A percentile compares a stretch with the other conserved stretches of the same genome.
These are phyloP conservation scores for Sebastes umbrosus DNA, from an alignment of 2,797 vertebrate genomes.

Conservation along the genomic window DNA sequence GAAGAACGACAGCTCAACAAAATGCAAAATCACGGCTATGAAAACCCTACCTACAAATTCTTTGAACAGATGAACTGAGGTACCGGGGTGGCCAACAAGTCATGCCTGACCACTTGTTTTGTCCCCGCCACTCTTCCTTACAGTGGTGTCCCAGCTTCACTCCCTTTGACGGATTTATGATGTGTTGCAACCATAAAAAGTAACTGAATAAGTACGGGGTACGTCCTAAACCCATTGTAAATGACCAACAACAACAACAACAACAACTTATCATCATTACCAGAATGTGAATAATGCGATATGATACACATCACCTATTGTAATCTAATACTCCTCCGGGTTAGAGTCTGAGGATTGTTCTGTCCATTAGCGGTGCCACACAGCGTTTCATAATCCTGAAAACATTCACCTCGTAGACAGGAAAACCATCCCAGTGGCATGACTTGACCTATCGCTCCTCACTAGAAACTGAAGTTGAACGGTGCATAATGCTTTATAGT, in stretches of 20 bases:
- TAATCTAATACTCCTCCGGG: conserved; percentile 46
- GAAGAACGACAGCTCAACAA: conserved; percentile 95
- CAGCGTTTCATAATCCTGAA: conserved; percentile 53
- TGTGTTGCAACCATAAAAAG: conserved; percentile 61
- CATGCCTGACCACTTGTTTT: conserved; percentile 69
- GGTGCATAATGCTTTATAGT: conserved; percentile 74
- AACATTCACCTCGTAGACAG: conserved; percentile 45
- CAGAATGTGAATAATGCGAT: conserved; percentile 68
- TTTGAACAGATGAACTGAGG: conserved; percentile 97
- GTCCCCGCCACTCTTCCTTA: conserved; percentile 23
- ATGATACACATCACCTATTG: conserved; percentile 41
- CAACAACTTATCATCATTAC: conserved; percentile 49
- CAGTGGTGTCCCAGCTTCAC: conserved; percentile 55
- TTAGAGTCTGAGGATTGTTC: conserved; percentile 44
- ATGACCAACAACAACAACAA: conserved; percentile 55
- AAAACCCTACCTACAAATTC: conserved; percentile 99
- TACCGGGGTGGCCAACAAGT: conserved; percentile 51
- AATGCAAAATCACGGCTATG: conserved; percentile 97
- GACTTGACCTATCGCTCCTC: conserved; percentile 67
- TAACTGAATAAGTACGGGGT: conserved; percentile 65
- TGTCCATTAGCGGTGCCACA: conserved; percentile 40
- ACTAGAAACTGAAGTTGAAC: conserved; percentile 63
- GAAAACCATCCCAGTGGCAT: conserved; percentile 65
- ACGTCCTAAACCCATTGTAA: conserved; percentile 63
- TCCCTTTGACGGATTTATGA: conserved; percentile 64